Conservation (phyloP, 2,888 invertebrate species). For the Anthoptus insignis region DNA sequence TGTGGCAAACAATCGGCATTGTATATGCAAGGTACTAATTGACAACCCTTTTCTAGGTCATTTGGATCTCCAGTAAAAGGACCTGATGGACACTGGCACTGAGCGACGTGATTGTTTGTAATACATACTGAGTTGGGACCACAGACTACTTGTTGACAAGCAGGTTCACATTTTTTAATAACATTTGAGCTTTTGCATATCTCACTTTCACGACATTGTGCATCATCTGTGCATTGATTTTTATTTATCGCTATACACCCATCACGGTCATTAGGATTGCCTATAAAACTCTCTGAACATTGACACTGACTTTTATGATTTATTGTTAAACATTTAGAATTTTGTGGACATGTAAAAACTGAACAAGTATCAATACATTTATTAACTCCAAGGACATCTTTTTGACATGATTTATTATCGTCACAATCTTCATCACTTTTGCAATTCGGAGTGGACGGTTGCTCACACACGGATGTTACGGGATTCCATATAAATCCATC, state of each 20-base stretch:
- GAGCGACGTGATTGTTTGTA: conserved; percentile 95
- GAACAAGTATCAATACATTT: conserved; percentile 94
- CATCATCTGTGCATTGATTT: conserved; percentile 93
- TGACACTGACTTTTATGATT: conserved; percentile 93
- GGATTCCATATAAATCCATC: conserved; percentile 95
- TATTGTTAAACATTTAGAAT: conserved; percentile 92
- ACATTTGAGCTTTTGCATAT: conserved; percentile 90
- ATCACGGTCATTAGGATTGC: conserved; percentile 96
- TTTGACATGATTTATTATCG: conserved; percentile 90
- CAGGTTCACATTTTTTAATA: conserved; percentile 90
- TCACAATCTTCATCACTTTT: conserved; percentile 90
- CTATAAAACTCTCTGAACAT: conserved; percentile 94
- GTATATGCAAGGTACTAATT: conserved; percentile 94
- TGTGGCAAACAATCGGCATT: conserved; percentile 94
- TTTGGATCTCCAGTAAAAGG: conserved; percentile 95
- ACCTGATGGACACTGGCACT: conserved; percentile 96
- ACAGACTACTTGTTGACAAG: conserved; percentile 92
- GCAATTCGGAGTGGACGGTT: conserved; percentile 95
- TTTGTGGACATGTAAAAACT: conserved; percentile 94
- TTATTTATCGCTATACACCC: conserved; percentile 93
- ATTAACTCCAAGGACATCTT: conserved; percentile 94
- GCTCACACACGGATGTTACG: conserved; percentile 93
- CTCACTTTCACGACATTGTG: conserved; percentile 94
- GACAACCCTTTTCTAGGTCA: conserved; percentile 91
- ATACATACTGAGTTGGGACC: conserved; percentile 96